These are phyloP conservation scores for Drosophila funebris DNA, from an alignment of 1,140 invertebrate species.

Conservation along the genomic window DNA sequence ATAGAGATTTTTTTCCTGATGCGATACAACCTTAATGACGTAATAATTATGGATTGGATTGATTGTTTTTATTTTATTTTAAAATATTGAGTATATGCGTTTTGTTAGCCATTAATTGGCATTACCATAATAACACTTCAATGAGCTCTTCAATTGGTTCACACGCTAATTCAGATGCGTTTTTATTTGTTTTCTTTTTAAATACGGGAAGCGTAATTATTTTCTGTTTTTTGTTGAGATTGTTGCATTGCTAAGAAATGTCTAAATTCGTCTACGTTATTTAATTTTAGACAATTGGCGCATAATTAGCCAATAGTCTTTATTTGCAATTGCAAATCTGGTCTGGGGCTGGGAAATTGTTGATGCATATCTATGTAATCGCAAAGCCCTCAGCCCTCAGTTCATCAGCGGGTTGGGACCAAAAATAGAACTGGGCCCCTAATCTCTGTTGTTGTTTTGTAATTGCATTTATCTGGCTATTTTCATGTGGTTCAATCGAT, in stretches of 20 bases:
- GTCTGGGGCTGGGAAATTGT: background rate
- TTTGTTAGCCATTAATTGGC: slow-evolving; percentile 59
- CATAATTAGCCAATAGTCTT: slow-evolving; percentile 51
- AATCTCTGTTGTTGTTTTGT: slow-evolving; percentile 15
- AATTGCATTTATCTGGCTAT: slow-evolving; percentile 46
- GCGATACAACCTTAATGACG: slow-evolving; percentile 65
- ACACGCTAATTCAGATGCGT: slow-evolving; percentile 40
- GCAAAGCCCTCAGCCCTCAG: background rate
- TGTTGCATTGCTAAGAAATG: slow-evolving; percentile 51
- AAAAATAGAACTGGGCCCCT: slow-evolving; percentile 46
- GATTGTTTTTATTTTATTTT: slow-evolving; percentile 9
- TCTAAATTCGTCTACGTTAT: slow-evolving; percentile 40
- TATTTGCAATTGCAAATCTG: background rate
- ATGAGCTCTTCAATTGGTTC: slow-evolving; percentile 51
- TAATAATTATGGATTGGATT: slow-evolving; percentile 68
- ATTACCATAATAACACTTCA: slow-evolving; percentile 25
- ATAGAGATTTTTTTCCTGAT: slow-evolving; percentile 14
- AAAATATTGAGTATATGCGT: slow-evolving; percentile 40
- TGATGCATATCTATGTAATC: background rate
- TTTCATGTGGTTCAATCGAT: slow-evolving; percentile 48
- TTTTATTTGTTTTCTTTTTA: slow-evolving; percentile 9
- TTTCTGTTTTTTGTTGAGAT: background rate
- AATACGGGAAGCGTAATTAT: slow-evolving; percentile 63
- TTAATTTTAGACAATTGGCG: slow-evolving; percentile 66
- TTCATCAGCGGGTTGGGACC: background rate